Percentiles rank a stretch among this genome's conserved stretches.
phyloP scores from a whole-genome alignment of 2,797 vertebrate genomes.

The Acipenser oxyrinchus region DNA sequence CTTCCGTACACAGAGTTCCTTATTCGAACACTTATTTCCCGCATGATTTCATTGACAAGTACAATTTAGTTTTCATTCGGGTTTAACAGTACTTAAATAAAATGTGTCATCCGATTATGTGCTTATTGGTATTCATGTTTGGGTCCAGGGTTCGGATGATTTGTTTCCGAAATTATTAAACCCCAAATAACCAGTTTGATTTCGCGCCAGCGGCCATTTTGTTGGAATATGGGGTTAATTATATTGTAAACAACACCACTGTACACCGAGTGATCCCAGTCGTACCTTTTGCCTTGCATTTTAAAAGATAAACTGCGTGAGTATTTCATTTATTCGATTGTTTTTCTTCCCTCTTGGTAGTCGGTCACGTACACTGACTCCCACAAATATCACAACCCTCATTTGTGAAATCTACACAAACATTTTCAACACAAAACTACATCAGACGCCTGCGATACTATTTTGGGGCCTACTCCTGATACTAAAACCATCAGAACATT shows the following conservation, averaged over 20 bases:
- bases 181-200: background rate
- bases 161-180: background rate
- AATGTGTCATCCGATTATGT: background rate
- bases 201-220: constrained; percentile 9
- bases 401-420: too few species aligned
- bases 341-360: background rate
- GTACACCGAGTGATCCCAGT: background rate
- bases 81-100: background rate
- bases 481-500: background rate
- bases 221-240: background rate
- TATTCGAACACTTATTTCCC: background rate
- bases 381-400: too few species aligned
- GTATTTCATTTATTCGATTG: background rate
- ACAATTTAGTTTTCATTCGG: background rate
- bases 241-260: background rate
- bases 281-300: background rate
- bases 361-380: background rate
- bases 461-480: background rate
- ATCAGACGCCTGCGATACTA: background rate
- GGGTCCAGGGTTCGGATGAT: background rate
- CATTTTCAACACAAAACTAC: background rate
- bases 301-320: background rate
- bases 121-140: background rate
- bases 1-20: background rate
- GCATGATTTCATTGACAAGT: background rate